Percentiles rank a stretch among this genome's conserved stretches.
Evolutionary conservation across 2,888 invertebrate genomes (phyloP).

Genomic region (Eupithecia inturbata): DNA sequence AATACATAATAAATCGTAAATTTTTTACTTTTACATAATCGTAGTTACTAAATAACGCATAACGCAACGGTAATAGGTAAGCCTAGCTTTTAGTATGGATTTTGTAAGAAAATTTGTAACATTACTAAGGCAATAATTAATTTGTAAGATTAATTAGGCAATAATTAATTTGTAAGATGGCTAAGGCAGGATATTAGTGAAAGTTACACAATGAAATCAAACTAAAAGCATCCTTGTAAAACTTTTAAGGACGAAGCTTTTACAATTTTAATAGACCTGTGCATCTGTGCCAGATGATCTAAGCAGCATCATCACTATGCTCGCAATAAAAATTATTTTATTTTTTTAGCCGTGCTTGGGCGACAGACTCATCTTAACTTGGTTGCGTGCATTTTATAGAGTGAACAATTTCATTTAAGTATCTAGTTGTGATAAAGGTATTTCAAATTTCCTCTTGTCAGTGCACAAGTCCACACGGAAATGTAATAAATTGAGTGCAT

Average conservation of each 20-base stretch:
- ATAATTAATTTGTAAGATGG: too few species aligned
- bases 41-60: too few species aligned
- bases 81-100: too few species aligned
- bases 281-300: neutral
- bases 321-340: neutral
- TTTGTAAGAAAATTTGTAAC: too few species aligned
- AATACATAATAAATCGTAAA: too few species aligned
- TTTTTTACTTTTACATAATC: too few species aligned
- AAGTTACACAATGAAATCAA: neutral
- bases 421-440: slow-evolving; percentile 1
- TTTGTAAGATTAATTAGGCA: too few species aligned
- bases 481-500: slow-evolving; percentile 52
- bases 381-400: slow-evolving; percentile 5
- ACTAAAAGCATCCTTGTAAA: neutral
- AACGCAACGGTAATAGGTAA: too few species aligned
- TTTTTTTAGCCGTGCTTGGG: neutral
- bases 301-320: neutral
- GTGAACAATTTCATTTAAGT: slow-evolving; percentile 5
- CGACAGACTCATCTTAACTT: neutral
- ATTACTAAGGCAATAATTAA: too few species aligned
- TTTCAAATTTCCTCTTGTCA: slow-evolving; percentile 13
- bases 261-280: too few species aligned
- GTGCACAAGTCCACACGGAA: slow-evolving; percentile 11
- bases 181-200: neutral
- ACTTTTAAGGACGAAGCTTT: too few species aligned